These are phyloP conservation scores for Seira musarum DNA, from an alignment of 2,888 invertebrate species.

Conservation along the genomic window DNA sequence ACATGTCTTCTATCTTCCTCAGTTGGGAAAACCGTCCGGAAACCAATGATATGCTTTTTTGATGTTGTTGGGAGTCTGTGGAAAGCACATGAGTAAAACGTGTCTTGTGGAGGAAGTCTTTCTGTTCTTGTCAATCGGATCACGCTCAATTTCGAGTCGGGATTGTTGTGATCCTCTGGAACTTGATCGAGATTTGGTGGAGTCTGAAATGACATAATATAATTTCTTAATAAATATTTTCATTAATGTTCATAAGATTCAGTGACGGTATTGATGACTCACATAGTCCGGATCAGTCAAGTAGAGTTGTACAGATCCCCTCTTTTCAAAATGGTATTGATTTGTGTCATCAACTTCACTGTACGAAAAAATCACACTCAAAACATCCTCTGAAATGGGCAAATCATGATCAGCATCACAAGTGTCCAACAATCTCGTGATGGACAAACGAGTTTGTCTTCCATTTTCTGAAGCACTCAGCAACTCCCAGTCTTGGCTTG, in stretches of 20 bases:
- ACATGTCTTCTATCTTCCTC: background rate
- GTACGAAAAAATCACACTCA: slow-evolving; percentile 16
- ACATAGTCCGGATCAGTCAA: slow-evolving; percentile 15
- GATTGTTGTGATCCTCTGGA: background rate
- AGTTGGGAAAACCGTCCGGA: background rate
- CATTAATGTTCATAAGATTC: too few species aligned
- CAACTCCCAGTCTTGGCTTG: slow-evolving; percentile 8
- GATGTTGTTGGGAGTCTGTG: slow-evolving; percentile 7
- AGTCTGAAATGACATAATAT: background rate
- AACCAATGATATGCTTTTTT: slow-evolving; percentile 20
- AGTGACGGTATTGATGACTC: too few species aligned
- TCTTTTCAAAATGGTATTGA: slow-evolving; percentile 21
- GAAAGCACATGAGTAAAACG: slow-evolving; percentile 31
- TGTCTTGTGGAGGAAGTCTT: slow-evolving; percentile 22
- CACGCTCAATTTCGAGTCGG: background rate
- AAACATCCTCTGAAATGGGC: slow-evolving; percentile 22
- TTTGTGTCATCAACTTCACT: slow-evolving; percentile 15
- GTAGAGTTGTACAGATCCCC: slow-evolving; percentile 7
- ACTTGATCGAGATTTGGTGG: background rate
- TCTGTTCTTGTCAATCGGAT: background rate
- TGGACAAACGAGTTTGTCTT: background rate
- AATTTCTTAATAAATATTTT: background rate
- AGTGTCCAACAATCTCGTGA: slow-evolving; percentile 20
- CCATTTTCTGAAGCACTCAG: background rate
- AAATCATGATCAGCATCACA: slow-evolving; percentile 22